Evolutionary conservation across 2,888 invertebrate species (phyloP), one percentile per base, ranked within the genome.

Genomic region (Rhamnusium bicolor): DNA sequence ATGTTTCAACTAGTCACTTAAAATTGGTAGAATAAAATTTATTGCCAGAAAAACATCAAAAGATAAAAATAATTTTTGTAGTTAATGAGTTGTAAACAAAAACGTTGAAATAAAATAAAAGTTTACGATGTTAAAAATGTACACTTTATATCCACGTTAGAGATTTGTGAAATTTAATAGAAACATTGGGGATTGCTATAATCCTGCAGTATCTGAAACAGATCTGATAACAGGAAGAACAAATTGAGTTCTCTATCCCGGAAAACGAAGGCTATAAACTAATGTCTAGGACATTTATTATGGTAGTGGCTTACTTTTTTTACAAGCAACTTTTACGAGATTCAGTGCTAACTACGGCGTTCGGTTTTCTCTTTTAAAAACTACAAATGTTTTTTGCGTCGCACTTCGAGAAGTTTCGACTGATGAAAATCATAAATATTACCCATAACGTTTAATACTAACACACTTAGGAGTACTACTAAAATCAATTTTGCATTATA

Each of bases 271-370:
- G 54, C 71, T 60, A 77, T 80, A 79, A 79, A 80, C 71, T 79
- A 76, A 80, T 78, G 78, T 72, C 71, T 63, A 60, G 71, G 79
- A 79, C 80, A 71, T 76, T 79, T 77, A 79, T 78, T 79, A 77
- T 75, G 69, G 70, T 61, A 46, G 67, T 70, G 70, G 63, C 63
- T 72, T 60, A 72, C 72, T 74, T 74, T 69, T 72, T 70, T 49
- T 62, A 47, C 16, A 18, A 29, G 49, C 18, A 63, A 14, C 47
- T 63, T 47, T 63, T 51, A 27, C 24, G 19, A 47, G 63, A 63
- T 63, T 63, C 63, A 63, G 63, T 29, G 49, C 63, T 47, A 51
- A 63, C 63, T 27, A 21, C 14, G 27, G 18, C 21, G 14, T 51
- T 27, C 8, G 49, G 32, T 32, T 16, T 32, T 32, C 32, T 32